Conservation (phyloP, 1,140 invertebrate genomes). For the Coboldia fuscipes region DNA sequence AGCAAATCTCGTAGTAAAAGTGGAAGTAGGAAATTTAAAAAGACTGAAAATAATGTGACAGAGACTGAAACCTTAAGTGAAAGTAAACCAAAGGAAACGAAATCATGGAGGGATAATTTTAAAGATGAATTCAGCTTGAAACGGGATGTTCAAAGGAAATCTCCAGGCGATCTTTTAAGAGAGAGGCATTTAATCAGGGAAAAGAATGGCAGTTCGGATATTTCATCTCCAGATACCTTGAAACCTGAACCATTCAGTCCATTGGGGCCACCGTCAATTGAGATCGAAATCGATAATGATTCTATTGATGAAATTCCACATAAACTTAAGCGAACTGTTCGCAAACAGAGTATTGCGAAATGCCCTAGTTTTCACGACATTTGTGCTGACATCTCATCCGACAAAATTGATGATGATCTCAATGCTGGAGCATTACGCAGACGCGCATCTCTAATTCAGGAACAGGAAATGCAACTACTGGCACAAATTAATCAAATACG, state of each 20-base stretch:
- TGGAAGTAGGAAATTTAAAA: conserved; percentile 9
- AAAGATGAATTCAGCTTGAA: conserved; percentile 27
- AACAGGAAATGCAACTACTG: conserved; percentile 17
- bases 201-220: conserved; percentile 18
- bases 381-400: conserved; percentile 26
- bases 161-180: conserved; percentile 43
- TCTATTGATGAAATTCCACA: background rate
- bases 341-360: conserved; percentile 16
- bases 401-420: conserved; percentile 25
- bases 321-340: conserved; percentile 3
- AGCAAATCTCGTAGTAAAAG: conserved; percentile 24
- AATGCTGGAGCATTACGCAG: conserved; percentile 23
- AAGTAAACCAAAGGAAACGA: conserved; percentile 8
- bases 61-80: conserved; percentile 3
- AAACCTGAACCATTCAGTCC: too few relatives aligned
- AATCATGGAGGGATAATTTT: conserved; percentile 36
- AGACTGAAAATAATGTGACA: conserved; percentile 4
- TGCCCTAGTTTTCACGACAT: conserved; percentile 27
- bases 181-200: conserved; percentile 55
- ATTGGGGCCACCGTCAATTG: too few relatives aligned
- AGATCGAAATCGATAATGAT: background rate
- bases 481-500: conserved; percentile 13
- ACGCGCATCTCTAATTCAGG: conserved; percentile 17
- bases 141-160: conserved; percentile 29
- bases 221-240: too few relatives aligned